Evolutionary conservation across 2,888 invertebrate genomes (phyloP).

Genomic region (Odontothrips loti): DNA sequence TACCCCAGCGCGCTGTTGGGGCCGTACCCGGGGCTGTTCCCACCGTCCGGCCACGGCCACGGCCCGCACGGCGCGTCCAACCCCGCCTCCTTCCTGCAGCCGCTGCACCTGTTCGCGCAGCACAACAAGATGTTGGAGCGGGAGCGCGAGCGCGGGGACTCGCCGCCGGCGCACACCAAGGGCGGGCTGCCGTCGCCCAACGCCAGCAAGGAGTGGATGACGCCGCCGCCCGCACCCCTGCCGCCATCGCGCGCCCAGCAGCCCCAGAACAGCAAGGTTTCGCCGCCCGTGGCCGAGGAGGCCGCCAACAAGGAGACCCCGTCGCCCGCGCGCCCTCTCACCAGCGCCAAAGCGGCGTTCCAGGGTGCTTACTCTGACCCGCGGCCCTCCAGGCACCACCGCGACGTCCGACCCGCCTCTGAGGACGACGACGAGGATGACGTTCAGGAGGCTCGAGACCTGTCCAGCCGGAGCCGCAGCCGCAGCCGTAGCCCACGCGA

Average conservation of each 20-base stretch:
- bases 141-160: constrained; percentile 39
- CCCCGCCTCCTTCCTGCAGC: constrained; percentile 55
- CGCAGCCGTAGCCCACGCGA: not conserved
- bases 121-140: constrained; percentile 46
- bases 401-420: too few relatives aligned
- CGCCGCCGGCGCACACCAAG: constrained; percentile 14
- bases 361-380: constrained; percentile 42
- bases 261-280: constrained; percentile 52
- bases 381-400: constrained; percentile 40
- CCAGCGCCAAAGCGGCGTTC: constrained; percentile 40
- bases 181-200: constrained; percentile 34
- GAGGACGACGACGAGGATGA: constrained; percentile 40
- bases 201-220: constrained; percentile 21
- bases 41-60: not conserved
- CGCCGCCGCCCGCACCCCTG: constrained; percentile 25
- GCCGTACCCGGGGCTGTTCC: constrained; percentile 14
- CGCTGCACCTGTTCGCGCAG: constrained; percentile 61
- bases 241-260: constrained; percentile 17
- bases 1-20: not conserved
- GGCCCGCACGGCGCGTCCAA: constrained; percentile 42
- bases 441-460: constrained; percentile 28
- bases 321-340: constrained; percentile 60
- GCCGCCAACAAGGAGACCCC: constrained; percentile 59
- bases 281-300: constrained; percentile 65
- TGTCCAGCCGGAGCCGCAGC: constrained; percentile 31